phyloP scores from a whole-genome alignment of 2,888 invertebrate species.

The Nineta flava region DNA sequence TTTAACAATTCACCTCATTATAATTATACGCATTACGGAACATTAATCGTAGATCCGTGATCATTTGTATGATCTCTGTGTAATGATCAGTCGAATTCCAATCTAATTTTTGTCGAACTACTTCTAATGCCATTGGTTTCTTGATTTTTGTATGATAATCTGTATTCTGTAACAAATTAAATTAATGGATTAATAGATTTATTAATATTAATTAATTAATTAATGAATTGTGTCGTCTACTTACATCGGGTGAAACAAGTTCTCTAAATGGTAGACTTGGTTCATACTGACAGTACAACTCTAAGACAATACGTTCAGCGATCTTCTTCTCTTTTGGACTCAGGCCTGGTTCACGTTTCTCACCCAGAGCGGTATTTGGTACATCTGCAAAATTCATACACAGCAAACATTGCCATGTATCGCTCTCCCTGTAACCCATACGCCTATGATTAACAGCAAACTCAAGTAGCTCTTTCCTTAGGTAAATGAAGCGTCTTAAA shows the following conservation, averaged over 20 bases:
- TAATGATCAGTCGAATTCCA: constrained; percentile 58
- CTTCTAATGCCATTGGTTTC: constrained; percentile 73
- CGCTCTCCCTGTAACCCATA: constrained; percentile 46
- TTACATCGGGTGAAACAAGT: constrained; percentile 59
- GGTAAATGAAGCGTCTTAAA: neutral
- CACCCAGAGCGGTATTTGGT: constrained; percentile 30
- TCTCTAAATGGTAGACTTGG: constrained; percentile 78
- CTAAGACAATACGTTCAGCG: constrained; percentile 71
- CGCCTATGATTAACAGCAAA: constrained; percentile 3
- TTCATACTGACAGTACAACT: constrained; percentile 85
- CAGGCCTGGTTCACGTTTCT: constrained; percentile 33
- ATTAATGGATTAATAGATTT: neutral
- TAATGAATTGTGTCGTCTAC: constrained; percentile 14
- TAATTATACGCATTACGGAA: constrained; percentile 77
- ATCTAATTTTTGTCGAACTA: constrained; percentile 65
- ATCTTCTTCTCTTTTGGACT: constrained; percentile 46
- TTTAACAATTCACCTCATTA: constrained; percentile 45
- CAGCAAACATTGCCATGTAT: constrained; percentile 83
- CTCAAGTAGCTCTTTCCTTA: neutral
- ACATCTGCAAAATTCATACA: constrained; percentile 69
- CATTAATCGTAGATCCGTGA: constrained; percentile 67
- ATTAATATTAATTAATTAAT: neutral
- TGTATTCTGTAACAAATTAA: constrained; percentile 34
- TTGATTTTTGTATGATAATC: constrained; percentile 55
- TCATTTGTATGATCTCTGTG: constrained; percentile 54